Evolutionary conservation across 2,888 invertebrate genomes (phyloP).

Genomic region (Torymus tubicola): DNA sequence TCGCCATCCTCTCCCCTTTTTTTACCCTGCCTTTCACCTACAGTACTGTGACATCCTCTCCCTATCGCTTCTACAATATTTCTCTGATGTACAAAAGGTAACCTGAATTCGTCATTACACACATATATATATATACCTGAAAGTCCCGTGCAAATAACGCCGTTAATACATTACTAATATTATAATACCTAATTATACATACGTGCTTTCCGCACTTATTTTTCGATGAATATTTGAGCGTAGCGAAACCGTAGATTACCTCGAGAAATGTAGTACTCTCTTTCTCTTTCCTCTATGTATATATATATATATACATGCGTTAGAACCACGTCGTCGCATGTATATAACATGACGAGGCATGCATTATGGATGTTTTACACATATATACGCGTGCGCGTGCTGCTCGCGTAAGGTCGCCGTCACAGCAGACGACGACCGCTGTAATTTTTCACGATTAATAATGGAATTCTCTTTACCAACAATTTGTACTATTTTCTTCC

Average conservation of each 20-base stretch:
- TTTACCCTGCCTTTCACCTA: background rate
- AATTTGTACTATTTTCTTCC: too few species aligned
- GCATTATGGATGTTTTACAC: constrained; percentile 25
- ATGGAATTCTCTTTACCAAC: background rate
- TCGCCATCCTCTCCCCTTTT: background rate
- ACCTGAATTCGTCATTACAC: background rate
- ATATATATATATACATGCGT: too few species aligned
- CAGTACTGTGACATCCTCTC: too few species aligned
- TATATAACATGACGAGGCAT: constrained; percentile 15
- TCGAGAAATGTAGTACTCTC: constrained; percentile 1
- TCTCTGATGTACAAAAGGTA: too few species aligned
- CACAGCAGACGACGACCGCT: background rate
- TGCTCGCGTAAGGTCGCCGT: too few species aligned
- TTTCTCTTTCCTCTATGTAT: background rate
- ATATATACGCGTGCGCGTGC: background rate
- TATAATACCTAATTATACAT: background rate
- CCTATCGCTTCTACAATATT: too few species aligned
- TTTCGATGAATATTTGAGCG: constrained; percentile 19
- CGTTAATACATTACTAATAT: too few species aligned
- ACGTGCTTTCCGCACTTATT: background rate
- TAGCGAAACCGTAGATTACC: constrained; percentile 4
- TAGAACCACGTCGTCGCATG: constrained; percentile 1
- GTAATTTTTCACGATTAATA: constrained; percentile 2
- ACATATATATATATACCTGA: too few species aligned
- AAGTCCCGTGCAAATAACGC: too few species aligned